These are phyloP conservation scores for Polietes domitor DNA, from an alignment of 2,888 invertebrate genomes.

Conservation along the genomic window DNA sequence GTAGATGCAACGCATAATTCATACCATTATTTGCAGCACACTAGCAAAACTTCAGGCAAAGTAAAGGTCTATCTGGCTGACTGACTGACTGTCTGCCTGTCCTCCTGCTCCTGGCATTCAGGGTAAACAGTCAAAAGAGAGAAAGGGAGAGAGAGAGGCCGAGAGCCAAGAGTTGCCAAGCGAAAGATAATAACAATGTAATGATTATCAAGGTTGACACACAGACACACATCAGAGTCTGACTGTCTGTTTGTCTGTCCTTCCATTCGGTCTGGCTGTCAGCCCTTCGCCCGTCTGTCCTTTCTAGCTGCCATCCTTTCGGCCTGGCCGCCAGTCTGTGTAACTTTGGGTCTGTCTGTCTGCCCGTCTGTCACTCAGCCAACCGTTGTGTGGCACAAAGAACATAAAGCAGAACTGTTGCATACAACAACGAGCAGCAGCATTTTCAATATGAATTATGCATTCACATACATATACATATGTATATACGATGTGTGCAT, in stretches of 20 bases:
- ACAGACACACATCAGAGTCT: slow-evolving; percentile 39
- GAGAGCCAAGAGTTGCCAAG: not conserved
- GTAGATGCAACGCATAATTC: slow-evolving; percentile 27
- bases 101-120: not conserved
- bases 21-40: not conserved
- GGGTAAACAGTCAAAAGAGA: not conserved
- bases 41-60: not conserved
- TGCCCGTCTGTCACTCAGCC: not conserved
- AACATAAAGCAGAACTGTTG: not conserved
- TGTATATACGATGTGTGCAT: not conserved
- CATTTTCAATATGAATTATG: slow-evolving; percentile 10
- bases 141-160: no score
- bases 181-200: slow-evolving; percentile 52
- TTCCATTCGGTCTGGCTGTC: not conserved
- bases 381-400: not conserved
- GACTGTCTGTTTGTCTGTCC: not conserved
- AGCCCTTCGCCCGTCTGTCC: not conserved
- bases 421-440: not conserved
- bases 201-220: slow-evolving; percentile 61
- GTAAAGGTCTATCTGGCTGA: not conserved
- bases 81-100: not conserved
- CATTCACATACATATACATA: not conserved
- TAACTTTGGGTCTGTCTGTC: slow-evolving; percentile 5
- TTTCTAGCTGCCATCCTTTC: not conserved
- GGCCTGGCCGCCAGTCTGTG: not conserved